Evolutionary conservation across 2,113 vertebrate genomes (phyloP).

Genomic region (Psittacula cyanocephala): DNA sequence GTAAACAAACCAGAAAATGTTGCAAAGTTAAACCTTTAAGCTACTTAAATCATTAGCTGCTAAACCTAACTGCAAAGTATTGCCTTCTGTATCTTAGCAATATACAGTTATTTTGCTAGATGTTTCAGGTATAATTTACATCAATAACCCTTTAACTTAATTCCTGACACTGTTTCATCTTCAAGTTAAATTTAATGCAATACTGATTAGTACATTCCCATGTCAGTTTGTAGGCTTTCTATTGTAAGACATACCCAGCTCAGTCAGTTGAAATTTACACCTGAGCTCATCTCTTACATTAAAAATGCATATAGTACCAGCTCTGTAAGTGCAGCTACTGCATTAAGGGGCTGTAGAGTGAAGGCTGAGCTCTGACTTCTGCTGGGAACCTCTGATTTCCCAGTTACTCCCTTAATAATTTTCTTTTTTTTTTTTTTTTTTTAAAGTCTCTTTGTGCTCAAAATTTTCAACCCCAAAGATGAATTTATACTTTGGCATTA

Average conservation of each 20-base stretch:
- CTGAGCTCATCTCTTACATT: neutral
- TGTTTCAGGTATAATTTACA: constrained; percentile 40
- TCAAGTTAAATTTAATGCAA: constrained; percentile 67
- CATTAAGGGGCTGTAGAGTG: neutral
- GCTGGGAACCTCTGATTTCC: neutral
- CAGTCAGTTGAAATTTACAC: neutral
- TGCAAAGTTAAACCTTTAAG: neutral
- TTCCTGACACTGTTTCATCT: constrained; percentile 59
- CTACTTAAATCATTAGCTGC: constrained; percentile 6
- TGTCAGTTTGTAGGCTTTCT: constrained; percentile 57
- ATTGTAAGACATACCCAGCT: constrained; percentile 60
- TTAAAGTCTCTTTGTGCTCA: neutral
- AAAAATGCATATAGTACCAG: neutral
- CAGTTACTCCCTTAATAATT: neutral
- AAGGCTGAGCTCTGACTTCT: neutral
- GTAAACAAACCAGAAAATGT: neutral
- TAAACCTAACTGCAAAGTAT: constrained; percentile 40
- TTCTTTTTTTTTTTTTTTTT: neutral
- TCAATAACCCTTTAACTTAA: constrained; percentile 57
- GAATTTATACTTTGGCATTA: neutral
- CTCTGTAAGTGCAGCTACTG: neutral
- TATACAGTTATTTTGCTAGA: constrained; percentile 45
- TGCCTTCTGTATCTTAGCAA: constrained; percentile 30
- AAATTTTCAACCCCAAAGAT: neutral
- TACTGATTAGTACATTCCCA: constrained; percentile 55